These are phyloP conservation scores for Gopherus evgoodei DNA, from an alignment of 2,113 vertebrate genomes.

Conservation along the genomic window DNA sequence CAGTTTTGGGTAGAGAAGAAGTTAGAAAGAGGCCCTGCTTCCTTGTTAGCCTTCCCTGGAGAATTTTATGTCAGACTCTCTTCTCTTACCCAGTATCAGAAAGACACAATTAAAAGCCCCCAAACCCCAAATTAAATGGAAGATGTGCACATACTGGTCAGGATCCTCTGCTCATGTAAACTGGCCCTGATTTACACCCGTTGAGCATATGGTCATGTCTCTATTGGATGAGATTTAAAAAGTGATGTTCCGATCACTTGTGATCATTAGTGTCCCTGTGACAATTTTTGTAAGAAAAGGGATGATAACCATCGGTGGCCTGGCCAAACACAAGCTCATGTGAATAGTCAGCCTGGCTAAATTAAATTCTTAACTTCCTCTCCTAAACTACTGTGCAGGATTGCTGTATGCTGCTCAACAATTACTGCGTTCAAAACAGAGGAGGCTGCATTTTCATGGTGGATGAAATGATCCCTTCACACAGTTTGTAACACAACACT, in stretches of 20 bases:
- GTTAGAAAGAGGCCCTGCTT: background rate
- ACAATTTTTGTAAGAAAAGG: background rate
- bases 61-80: rapidly evolving
- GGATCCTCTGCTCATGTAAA: background rate
- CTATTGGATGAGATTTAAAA: background rate
- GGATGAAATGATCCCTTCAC: rapidly evolving
- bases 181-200: rapidly evolving
- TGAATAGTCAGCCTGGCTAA: background rate
- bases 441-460: rapidly evolving
- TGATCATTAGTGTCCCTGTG: background rate
- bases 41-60: rapidly evolving
- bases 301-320: rapidly evolving
- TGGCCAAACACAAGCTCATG: rapidly evolving
- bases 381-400: background rate
- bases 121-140: rapidly evolving
- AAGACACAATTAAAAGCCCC: background rate
- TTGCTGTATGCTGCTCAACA: background rate
- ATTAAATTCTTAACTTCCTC: background rate
- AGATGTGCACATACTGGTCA: background rate
- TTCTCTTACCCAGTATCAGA: background rate
- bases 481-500: rapidly evolving
- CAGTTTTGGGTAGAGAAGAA: background rate
- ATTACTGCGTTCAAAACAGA: background rate
- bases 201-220: background rate
- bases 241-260: background rate